Conservation (phyloP, 2,113 vertebrate species). For the Talpa occidentalis region DNA sequence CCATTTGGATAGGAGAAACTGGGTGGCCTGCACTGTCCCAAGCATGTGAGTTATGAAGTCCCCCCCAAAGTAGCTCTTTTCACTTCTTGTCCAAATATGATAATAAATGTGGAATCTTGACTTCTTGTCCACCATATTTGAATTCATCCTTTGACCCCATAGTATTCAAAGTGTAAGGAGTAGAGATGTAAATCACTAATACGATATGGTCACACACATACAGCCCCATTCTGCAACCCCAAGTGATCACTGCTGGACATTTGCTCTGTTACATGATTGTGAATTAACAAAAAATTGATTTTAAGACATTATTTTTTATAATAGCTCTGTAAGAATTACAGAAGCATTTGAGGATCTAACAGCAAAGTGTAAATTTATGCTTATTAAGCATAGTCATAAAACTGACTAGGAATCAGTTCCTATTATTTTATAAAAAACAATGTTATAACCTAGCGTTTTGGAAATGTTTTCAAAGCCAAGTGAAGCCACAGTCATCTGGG, state of each 20-base stretch:
- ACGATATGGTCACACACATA: neutral
- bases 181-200: neutral
- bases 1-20: neutral
- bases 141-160: neutral
- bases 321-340: slow-evolving; percentile 25
- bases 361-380: neutral
- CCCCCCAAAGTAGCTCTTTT: neutral
- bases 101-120: neutral
- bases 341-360: slow-evolving; percentile 7
- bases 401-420: neutral
- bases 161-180: neutral
- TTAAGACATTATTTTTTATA: slow-evolving; percentile 30
- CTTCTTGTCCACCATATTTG: neutral
- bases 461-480: neutral
- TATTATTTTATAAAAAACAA: neutral
- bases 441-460: neutral
- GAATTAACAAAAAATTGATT: slow-evolving; percentile 34
- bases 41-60: neutral
- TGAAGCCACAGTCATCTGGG: neutral
- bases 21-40: neutral
- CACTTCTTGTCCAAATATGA: neutral
- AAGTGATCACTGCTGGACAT: neutral
- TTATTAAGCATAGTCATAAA: neutral
- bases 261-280: neutral
- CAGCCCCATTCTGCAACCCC: neutral